Conservation (phyloP, 2,113 vertebrate species). For the Psittacula cyanocephala region DNA sequence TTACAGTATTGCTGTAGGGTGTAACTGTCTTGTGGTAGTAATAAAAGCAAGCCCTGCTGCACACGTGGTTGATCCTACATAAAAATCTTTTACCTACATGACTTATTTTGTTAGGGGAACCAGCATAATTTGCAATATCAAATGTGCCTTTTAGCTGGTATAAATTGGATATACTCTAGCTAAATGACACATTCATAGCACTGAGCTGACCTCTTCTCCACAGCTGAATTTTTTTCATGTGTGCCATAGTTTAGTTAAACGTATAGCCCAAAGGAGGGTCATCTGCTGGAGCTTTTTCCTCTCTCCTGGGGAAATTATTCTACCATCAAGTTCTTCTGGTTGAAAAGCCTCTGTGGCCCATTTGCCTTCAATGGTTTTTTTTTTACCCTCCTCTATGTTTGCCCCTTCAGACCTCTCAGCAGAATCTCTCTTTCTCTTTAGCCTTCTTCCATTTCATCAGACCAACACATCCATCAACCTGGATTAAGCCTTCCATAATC, state of each 20-base stretch:
- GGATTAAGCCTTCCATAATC: background rate
- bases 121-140: slow-evolving; percentile 3
- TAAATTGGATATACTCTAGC: slow-evolving; percentile 32
- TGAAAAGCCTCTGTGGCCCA: background rate
- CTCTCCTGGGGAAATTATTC: slow-evolving; percentile 35
- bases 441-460: background rate
- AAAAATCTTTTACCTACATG: background rate
- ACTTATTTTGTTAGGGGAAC: slow-evolving; percentile 7
- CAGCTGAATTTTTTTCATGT: slow-evolving; percentile 8
- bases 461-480: background rate
- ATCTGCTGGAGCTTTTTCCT: background rate
- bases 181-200: slow-evolving; percentile 1
- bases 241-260: slow-evolving; percentile 33
- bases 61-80: background rate
- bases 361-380: background rate
- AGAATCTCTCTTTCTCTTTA: background rate
- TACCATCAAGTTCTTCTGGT: background rate
- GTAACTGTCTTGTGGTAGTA: background rate
- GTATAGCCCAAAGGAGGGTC: background rate
- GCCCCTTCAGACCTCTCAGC: background rate
- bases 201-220: slow-evolving; percentile 40
- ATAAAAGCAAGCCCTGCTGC: background rate
- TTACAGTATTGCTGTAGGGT: background rate
- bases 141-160: slow-evolving; percentile 2
- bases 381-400: background rate